Base-by-base conservation (phyloP, 2,888 invertebrate species). In the Drosophila borborema region DNA sequence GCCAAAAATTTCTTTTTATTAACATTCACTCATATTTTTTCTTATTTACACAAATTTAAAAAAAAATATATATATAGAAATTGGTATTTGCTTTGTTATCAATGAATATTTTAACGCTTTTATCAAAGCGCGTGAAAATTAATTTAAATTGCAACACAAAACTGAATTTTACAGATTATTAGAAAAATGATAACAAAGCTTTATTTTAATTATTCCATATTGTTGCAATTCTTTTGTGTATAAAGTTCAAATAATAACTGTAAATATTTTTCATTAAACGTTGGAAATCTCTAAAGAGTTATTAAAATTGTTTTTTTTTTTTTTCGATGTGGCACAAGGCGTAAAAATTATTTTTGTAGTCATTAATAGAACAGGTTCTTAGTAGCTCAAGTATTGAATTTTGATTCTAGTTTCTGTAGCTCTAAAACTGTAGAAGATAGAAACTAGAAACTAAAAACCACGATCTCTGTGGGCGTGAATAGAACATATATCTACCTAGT, bases 91-190 rank as follows among this genome's bases (percentile, higher is more conserved):
- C 59, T 69, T 46, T 53, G 49, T 46, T 53, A 31, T 34, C 48
- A 38, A 58, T 68, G 20, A 60, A 74, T 62, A 49, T 67, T 74
- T 71, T 9, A 72, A n/a, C 59, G 48, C 34, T 58, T 48, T 16
- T 31, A 10, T 34, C 63, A 43, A 41, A 71, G 68, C 67, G 73
- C 64, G n/a, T 56, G 54, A 72, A 85, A 81, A 81, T 77, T 82
- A 82, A 82, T 85, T 79, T 73, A 77, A 51, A 48, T 43, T 43
- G n/a, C 9, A 20, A 1, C 12, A 41, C 16, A 49, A 48, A 71
- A 46, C 40, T 40, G 40, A 64, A 34, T 18, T 51, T 38, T 7
- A 8, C n/a, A 63, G 53, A 68, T 28, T 59, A 60, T 60, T 48
- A 55, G 51, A 38, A 58, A 45, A 28, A 36, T 31, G 28, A 58